Percentiles rank a stretch among this genome's conserved stretches.
Evolutionary conservation across 2,888 invertebrate genomes (phyloP).

Genomic region (Drosophila nr. fundita): DNA sequence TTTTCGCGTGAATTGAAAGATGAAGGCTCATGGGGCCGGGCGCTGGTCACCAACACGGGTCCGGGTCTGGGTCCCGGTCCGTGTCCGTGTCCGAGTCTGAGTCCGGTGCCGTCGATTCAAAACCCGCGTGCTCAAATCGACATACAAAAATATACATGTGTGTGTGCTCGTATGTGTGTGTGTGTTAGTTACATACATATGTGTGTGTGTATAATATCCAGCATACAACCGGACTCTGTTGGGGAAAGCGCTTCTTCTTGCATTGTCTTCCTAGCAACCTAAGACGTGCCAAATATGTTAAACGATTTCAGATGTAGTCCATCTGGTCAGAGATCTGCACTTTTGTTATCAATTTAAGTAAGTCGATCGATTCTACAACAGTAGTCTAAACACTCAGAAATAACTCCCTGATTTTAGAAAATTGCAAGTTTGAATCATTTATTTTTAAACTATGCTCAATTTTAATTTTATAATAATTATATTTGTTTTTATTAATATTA

Average conservation of each 20-base stretch:
- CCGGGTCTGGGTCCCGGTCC: neutral
- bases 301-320: neutral
- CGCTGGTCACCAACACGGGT: constrained; percentile 63
- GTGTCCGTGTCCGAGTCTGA: neutral
- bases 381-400: neutral
- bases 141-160: constrained; percentile 37
- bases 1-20: constrained; percentile 82
- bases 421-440: neutral
- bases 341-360: neutral
- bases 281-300: neutral
- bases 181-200: constrained; percentile 31
- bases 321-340: neutral
- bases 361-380: neutral
- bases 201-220: constrained; percentile 51
- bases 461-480: neutral
- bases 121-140: constrained; percentile 16
- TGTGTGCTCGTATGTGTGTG: constrained; percentile 9
- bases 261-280: constrained; percentile 58
- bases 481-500: neutral
- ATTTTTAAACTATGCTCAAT: neutral
- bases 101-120: constrained; percentile 23
- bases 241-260: constrained; percentile 37
- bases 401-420: neutral
- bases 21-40: constrained; percentile 73
- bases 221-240: constrained; percentile 44